Percentiles rank a stretch among this genome's conserved stretches.
phyloP scores from a whole-genome alignment of 1,140 invertebrate genomes.

The Gonatopus flavifemur region DNA sequence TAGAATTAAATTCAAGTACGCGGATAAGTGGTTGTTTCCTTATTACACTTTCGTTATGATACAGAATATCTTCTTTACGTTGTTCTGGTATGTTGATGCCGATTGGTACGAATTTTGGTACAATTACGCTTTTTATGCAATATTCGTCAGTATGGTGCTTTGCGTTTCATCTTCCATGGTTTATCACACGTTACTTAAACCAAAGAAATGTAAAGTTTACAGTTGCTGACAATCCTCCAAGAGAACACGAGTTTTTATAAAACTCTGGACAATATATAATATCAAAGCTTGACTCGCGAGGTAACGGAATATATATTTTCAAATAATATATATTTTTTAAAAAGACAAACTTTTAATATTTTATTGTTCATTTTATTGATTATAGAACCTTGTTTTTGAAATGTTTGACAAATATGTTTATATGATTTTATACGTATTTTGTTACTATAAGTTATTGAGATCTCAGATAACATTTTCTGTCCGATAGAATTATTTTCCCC shows the following conservation, averaged over 20 bases:
- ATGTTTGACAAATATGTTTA: too few species aligned
- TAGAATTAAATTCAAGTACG: constrained; percentile 71
- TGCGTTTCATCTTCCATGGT: constrained; percentile 45
- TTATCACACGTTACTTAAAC: constrained; percentile 49
- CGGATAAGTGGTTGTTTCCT: constrained; percentile 65
- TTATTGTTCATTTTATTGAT: too few species aligned
- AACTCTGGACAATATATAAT: too few species aligned
- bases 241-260: not conserved
- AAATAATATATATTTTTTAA: too few species aligned
- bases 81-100: constrained; percentile 63
- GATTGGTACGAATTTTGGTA: constrained; percentile 60
- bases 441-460: too few species aligned
- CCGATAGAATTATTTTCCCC: too few species aligned
- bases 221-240: constrained; percentile 33
- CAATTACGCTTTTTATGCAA: constrained; percentile 43
- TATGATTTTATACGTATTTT: too few species aligned
- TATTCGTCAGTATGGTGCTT: constrained; percentile 43
- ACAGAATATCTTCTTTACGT: constrained; percentile 67
- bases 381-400: too few species aligned
- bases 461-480: too few species aligned
- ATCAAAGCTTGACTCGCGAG: too few species aligned
- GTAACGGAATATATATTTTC: too few species aligned
- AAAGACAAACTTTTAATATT: too few species aligned
- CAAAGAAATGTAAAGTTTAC: constrained; percentile 49
- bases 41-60: constrained; percentile 66